Evolutionary conservation across 1,140 invertebrate genomes (phyloP).

Genomic region (Elymnias hypermnestra): DNA sequence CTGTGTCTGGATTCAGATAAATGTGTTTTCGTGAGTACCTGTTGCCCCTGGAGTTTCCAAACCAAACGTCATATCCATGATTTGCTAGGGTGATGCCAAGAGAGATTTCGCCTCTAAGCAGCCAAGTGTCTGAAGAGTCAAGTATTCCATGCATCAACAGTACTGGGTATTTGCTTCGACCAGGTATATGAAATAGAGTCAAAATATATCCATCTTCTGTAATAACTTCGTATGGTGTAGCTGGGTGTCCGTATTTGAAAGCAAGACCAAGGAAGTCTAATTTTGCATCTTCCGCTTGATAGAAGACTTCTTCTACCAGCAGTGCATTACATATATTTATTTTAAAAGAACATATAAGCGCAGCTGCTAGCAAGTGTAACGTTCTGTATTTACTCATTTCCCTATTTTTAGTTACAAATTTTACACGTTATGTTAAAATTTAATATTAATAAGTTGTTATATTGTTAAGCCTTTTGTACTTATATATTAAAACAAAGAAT

Average conservation of each 20-base stretch:
- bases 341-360: too few relatives aligned
- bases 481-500: too few relatives aligned
- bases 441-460: too few relatives aligned
- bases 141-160: constrained; percentile 86
- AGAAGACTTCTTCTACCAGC: too few relatives aligned
- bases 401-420: too few relatives aligned
- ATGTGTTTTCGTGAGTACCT: constrained; percentile 23
- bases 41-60: constrained; percentile 21
- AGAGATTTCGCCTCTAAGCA: constrained; percentile 24
- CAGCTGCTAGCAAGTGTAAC: too few relatives aligned
- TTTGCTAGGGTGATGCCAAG: constrained; percentile 14
- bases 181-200: constrained; percentile 78
- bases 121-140: constrained; percentile 27
- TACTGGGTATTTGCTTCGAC: constrained; percentile 48
- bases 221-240: constrained; percentile 66
- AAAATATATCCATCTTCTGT: constrained; percentile 83
- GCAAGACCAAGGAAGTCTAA: constrained; percentile 37
- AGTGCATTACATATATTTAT: too few relatives aligned
- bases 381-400: too few relatives aligned
- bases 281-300: constrained; percentile 1
- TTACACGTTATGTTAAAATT: too few relatives aligned
- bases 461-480: too few relatives aligned
- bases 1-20: constrained; percentile 17
- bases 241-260: constrained; percentile 67
- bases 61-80: constrained; percentile 22